Base-by-base conservation (phyloP, 2,113 vertebrate species). In the Coptodon rendalli region DNA sequence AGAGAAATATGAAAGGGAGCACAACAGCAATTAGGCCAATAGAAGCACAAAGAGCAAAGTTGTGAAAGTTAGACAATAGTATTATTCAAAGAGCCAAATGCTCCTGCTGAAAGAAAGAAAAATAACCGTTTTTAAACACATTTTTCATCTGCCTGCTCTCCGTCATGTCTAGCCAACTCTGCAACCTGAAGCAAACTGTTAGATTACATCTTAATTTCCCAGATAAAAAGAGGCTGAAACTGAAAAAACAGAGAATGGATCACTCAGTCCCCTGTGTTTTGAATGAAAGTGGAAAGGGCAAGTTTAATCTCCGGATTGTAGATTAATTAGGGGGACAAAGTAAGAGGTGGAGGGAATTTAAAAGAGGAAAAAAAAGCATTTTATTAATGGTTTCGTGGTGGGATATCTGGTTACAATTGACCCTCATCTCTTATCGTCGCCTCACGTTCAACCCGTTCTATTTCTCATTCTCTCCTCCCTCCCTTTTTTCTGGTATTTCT, bases 251-350 rank as follows among this genome's bases (percentile, higher is more conserved):
- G 63, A 82, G 71, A 79, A 87, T 89, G 86, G 84, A 91, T 89
- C 81, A 73, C n/a, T 78, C 80, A 85, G 66, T 86, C 66, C 31
- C 8, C 6, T 52, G 89, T 68, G 45, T 83, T 78, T 87, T 82
- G 57, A 89, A 89, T 91, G 81, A 29, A 54, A 52, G 38, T 53
- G 50, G 57, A 79, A 85, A 52, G 38, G 73, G 43, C 54, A 36
- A 93, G 85, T 93, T 94, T 86, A 95, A 92, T 95, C 93, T 92
- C 76, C 40, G 73, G 82, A 86, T 83, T 84, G 63, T 87, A 93
- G 92, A 95, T 93, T 66, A 93, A 93, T 94, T 93, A 92, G 59
- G 24, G 54, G 38, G 59, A 40, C 59, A 82, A 80, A 83, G 48
- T 10, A 17, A 19, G 59, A 13, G 38, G 52, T 80, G 80, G 24